These are phyloP conservation scores for Ornithorhynchus anatinus DNA, from an alignment of 2,113 vertebrate genomes.

Conservation along the genomic window DNA sequence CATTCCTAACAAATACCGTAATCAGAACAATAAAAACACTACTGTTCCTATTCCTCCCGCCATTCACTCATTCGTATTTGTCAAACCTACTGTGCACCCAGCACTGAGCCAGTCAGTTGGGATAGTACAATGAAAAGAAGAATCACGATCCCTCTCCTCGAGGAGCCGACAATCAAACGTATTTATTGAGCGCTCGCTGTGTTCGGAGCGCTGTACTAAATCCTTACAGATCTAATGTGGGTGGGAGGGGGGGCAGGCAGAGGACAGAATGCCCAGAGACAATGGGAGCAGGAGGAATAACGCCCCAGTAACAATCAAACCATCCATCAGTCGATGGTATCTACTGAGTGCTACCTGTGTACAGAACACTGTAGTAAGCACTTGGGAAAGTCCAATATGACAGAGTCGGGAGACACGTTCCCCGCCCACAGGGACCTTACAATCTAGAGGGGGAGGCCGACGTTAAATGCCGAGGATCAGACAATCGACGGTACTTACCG, in stretches of 20 bases:
- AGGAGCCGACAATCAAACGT: slow-evolving; percentile 11
- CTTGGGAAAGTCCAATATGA: too few relatives aligned
- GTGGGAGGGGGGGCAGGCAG: background rate
- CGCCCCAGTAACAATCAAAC: background rate
- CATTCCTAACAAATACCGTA: background rate
- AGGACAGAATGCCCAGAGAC: background rate
- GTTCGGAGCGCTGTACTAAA: background rate
- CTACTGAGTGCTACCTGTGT: too few relatives aligned
- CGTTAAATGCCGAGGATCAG: too few relatives aligned
- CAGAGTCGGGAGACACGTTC: too few relatives aligned
- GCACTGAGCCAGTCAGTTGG: background rate
- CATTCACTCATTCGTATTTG: slow-evolving; percentile 32
- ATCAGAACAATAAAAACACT: background rate
- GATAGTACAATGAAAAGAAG: background rate
- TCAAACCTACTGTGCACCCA: background rate
- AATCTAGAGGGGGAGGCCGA: too few relatives aligned
- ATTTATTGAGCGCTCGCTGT: background rate
- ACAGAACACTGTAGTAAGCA: too few relatives aligned
- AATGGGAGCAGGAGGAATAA: background rate
- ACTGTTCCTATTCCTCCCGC: background rate
- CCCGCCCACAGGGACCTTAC: too few relatives aligned
- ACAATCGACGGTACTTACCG: too few relatives aligned
- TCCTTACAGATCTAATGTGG: background rate
- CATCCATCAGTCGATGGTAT: accelerated
- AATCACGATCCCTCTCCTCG: background rate